Base-by-base conservation (phyloP, 2,888 invertebrate genomes). In the Lasioglossum pauxillum region DNA sequence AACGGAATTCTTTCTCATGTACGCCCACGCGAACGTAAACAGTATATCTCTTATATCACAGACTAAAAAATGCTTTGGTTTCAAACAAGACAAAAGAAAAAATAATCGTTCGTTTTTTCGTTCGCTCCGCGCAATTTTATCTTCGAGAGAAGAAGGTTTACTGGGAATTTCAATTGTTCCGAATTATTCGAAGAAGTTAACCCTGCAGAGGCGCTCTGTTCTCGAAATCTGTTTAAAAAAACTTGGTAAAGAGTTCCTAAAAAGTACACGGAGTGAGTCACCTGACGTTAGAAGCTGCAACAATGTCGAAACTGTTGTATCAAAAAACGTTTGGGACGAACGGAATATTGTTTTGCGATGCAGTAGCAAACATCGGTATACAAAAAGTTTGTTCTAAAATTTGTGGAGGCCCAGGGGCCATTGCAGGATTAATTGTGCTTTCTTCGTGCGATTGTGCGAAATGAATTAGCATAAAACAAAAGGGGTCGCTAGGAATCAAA, bases 41-140 rank as follows among this genome's bases (percentile, higher is more conserved):
- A 91, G 91, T 92, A 91, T 92, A 91, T 90, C 90, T 92, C 91
- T 91, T 91, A 93, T 95, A 95, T 95, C 95, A 95, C 95, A 95
- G 95, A 95, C 94, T 95, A 95, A 95, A 94, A 94, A 94, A 95
- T 95, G 95, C 95, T 95, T 95, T 95, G 95, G 95, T 95, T 94
- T 94, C 93, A 78, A 92, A 92, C 92, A 93, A 92, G 91, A 75
- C n/a, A 71, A 71, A 71, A 71, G 71, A 71, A n/a, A 71, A 71
- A 38, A 41, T 41, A 71, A 71, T 71, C 71, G 41, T 41, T 71
- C 71, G 73, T 23, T 79, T 84, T 85, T 82, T 75, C 67, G 57
- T 84, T 75, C 75, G 44, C 80, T 49, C 80, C 81, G 75, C 49
- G 27, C 75, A 46, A 31, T 77, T 64, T 69, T 71, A 78, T 27